phyloP scores from a whole-genome alignment of 2,113 vertebrate species.

The Prionailurus viverrinus region DNA sequence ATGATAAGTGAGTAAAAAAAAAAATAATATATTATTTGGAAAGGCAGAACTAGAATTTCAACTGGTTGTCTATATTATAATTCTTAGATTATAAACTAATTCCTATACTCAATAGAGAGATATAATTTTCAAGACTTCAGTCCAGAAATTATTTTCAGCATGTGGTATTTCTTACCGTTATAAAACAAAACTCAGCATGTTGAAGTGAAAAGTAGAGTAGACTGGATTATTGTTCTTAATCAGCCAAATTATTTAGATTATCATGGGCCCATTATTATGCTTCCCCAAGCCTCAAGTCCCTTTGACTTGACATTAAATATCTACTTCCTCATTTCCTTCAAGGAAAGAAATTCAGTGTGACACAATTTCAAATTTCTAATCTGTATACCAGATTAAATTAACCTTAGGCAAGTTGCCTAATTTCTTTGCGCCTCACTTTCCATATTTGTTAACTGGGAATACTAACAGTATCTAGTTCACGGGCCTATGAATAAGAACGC shows the following conservation, averaged over 20 bases:
- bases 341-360: not conserved
- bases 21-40: not conserved
- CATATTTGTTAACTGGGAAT: not conserved
- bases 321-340: conserved; percentile 41
- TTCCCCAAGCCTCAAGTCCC: conserved; percentile 25
- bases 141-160: conserved; percentile 59
- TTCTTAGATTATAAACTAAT: conserved; percentile 45
- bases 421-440: not conserved
- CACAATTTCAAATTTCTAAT: conserved; percentile 41
- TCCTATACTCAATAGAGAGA: not conserved
- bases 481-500: not conserved
- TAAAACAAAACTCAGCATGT: conserved; percentile 51
- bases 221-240: conserved; percentile 26
- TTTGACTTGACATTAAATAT: conserved; percentile 27
- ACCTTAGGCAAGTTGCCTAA: not conserved
- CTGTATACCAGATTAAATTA: not conserved
- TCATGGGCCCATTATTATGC: not conserved
- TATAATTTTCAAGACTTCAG: conserved; percentile 54
- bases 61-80: not conserved
- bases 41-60: conserved; percentile 52
- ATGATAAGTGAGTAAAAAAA: conserved; percentile 5
- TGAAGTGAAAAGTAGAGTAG: conserved; percentile 55
- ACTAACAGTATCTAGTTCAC: not conserved
- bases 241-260: conserved; percentile 30
- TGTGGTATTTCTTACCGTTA: conserved; percentile 1